phyloP scores from a whole-genome alignment of 1,140 invertebrate species.

The Sinella curviseta region DNA sequence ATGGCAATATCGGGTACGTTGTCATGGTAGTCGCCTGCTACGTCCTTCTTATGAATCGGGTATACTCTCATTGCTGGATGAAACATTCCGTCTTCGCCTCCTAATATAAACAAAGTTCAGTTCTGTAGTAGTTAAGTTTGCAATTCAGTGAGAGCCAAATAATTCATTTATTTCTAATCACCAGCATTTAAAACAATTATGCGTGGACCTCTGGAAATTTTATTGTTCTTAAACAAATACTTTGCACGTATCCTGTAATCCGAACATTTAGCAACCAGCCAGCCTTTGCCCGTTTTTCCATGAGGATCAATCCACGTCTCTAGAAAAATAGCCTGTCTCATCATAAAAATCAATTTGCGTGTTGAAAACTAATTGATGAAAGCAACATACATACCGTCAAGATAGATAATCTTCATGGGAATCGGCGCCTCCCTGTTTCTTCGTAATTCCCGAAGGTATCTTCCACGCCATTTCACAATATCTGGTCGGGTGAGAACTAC shows the following conservation, averaged over 20 bases:
- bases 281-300: neutral
- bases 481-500: neutral
- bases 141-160: too few species aligned
- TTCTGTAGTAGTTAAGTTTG: too few species aligned
- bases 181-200: too few species aligned
- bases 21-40: neutral
- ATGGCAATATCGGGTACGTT: too few species aligned
- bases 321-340: neutral
- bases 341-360: too few species aligned
- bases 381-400: neutral
- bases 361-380: neutral
- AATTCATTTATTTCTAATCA: too few species aligned
- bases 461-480: slow-evolving; percentile 10
- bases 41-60: neutral
- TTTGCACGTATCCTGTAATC: neutral
- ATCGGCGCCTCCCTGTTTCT: neutral
- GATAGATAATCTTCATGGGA: neutral
- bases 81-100: neutral
- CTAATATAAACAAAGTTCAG: too few species aligned
- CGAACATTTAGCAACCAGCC: neutral
- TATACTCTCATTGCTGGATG: neutral
- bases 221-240: too few species aligned
- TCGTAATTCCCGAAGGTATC: neutral
- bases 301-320: neutral
- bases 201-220: too few species aligned